Base-by-base conservation (phyloP, 2,888 invertebrate species). In the Neoascia interrupta region DNA sequence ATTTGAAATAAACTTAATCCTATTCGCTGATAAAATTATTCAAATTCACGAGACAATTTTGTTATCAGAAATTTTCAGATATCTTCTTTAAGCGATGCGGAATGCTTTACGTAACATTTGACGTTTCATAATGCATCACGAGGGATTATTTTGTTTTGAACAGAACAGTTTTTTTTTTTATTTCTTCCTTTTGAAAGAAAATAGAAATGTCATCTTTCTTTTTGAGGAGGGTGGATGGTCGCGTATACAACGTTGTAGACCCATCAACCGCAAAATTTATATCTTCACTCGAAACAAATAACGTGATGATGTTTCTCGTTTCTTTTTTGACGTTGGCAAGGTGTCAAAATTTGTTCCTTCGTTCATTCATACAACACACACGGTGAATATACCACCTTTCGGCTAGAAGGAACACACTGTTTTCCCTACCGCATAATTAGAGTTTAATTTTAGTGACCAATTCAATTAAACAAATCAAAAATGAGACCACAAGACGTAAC, bases 331-430 rank as follows among this genome's bases (percentile, higher is more conserved):
- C 47, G 36, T 56, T 79, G 79, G 79, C 79, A 79, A 68, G 31
- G 15, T 79, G 66, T 61, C 79, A 79, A 73, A 47, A 21, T 37
- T n/a, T 43, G 18, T 66, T 66, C 66, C 56, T 43, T n/a, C n/a
- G n/a, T 79, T 73, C 79, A 73, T 79, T 79, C 76, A 79, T 79
- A 79, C 79, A 66, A 66, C 66, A 73, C 36, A 28, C 31, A n/a
- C n/a, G n/a, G n/a, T n/a, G n/a, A n/a, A n/a, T n/a, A n/a, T n/a
- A n/a, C n/a, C n/a, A n/a, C n/a, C n/a, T n/a, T n/a, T n/a, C n/a
- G n/a, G n/a, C n/a, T 43, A 56, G 18, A 68, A 61, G 47, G 18
- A 28, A 75, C 56, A 36, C 53, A 54, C 49, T 39, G 28, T 45
- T 16, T 56, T 41, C 56, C 49, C 73, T 61, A 18, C 10, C 36